Evolutionary conservation across 2,797 vertebrate species (phyloP).

Genomic region (Gastrophryne carolinensis): DNA sequence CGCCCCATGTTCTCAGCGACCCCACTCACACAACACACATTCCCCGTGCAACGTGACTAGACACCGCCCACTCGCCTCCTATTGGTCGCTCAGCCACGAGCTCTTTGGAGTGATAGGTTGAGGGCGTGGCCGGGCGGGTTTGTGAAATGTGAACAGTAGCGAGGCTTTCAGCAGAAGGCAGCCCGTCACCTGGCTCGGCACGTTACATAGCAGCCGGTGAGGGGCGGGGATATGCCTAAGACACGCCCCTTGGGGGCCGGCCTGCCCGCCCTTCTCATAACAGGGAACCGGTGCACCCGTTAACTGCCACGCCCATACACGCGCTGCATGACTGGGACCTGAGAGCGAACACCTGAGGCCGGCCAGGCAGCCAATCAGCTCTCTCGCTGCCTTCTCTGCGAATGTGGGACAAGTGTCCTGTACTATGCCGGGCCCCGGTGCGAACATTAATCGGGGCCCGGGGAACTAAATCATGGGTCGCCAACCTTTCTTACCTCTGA

Average conservation of each 20-base stretch:
- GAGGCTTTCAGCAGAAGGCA: conserved; percentile 3
- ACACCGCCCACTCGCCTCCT: background rate
- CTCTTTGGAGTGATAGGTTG: background rate
- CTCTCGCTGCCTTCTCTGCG: no score
- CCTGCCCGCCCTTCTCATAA: no score
- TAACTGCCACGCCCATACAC: no score
- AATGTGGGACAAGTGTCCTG: no score
- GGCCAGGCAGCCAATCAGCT: no score
- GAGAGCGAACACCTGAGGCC: no score
- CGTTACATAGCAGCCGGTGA: conserved; percentile 11
- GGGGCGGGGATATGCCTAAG: background rate
- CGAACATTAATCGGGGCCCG: no score
- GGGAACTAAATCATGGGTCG: no score
- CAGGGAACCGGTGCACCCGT: no score
- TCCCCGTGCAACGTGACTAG: conserved; percentile 43
- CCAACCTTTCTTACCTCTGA: no score
- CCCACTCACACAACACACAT: conserved; percentile 47
- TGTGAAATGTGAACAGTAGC: conserved; percentile 22
- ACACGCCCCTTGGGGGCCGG: background rate
- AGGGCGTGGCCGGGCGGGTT: background rate
- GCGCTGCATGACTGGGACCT: no score
- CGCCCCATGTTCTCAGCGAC: conserved; percentile 30
- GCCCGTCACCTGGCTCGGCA: conserved; percentile 37
- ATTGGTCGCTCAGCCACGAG: background rate
- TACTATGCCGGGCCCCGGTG: no score